A percentile compares a stretch with the other conserved stretches of the same genome.
Evolutionary conservation across 1,140 invertebrate genomes (phyloP).

Genomic region (Drosophila sucinea): DNA sequence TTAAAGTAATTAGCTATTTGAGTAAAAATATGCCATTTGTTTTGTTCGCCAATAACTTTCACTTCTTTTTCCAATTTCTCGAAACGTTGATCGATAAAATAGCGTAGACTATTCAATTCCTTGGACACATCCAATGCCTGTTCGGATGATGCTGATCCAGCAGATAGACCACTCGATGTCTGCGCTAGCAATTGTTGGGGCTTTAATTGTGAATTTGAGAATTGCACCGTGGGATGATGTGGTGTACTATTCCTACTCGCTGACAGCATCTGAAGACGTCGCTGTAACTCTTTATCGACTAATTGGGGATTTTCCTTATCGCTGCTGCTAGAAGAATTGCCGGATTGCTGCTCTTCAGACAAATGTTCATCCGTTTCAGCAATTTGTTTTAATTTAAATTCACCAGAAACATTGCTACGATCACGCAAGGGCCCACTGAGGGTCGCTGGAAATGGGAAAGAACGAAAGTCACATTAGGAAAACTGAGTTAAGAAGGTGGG

Average conservation of each 20-base stretch:
- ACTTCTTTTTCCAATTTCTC: slow-evolving; percentile 56
- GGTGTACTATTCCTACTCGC: slow-evolving; percentile 72
- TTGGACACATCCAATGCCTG: slow-evolving; percentile 36
- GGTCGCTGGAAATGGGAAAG: slow-evolving; percentile 44
- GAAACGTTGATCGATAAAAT: slow-evolving; percentile 53
- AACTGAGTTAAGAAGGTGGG: not conserved
- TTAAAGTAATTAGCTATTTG: slow-evolving; percentile 53
- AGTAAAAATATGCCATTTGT: slow-evolving; percentile 49
- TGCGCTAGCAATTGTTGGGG: slow-evolving; percentile 41
- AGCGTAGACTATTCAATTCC: slow-evolving; percentile 43
- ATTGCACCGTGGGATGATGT: slow-evolving; percentile 37
- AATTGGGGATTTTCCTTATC: slow-evolving; percentile 70
- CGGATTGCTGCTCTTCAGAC: slow-evolving; percentile 34
- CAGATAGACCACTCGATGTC: slow-evolving; percentile 52
- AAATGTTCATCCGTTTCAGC: slow-evolving; percentile 63
- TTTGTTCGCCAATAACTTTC: slow-evolving; percentile 50
- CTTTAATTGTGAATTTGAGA: slow-evolving; percentile 17
- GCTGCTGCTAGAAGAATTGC: slow-evolving; percentile 48
- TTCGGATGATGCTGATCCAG: not conserved
- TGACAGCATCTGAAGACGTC: slow-evolving; percentile 49
- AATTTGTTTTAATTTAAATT: slow-evolving; percentile 65
- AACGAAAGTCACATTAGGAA: not conserved
- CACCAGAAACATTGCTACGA: slow-evolving; percentile 65
- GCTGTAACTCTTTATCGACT: slow-evolving; percentile 39
- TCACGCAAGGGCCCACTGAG: slow-evolving; percentile 61